Evolutionary conservation across 92 coral and sea anemone species (phyloP).

Genomic region (Micromussa lordhowensis): DNA sequence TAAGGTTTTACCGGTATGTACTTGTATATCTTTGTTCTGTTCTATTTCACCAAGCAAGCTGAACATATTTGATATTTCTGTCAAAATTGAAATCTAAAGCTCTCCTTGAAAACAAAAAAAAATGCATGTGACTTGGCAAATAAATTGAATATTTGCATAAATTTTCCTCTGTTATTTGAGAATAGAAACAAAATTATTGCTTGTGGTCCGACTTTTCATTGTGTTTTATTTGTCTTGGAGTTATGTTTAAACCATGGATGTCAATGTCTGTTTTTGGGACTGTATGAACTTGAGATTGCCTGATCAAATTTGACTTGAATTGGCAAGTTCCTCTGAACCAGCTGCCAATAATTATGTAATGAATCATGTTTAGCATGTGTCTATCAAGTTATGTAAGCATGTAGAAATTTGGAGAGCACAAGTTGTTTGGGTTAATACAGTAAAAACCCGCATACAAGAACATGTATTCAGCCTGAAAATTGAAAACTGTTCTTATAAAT

Average conservation of each 20-base stretch:
- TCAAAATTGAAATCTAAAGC: background rate
- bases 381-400: no score
- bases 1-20: background rate
- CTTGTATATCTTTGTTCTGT: background rate
- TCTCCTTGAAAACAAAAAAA: background rate
- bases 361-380: no score
- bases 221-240: background rate
- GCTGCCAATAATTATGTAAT: background rate
- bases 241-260: background rate
- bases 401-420: no score
- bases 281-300: background rate
- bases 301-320: background rate
- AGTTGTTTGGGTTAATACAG: no score
- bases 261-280: no score
- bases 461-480: no score
- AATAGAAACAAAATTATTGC: background rate
- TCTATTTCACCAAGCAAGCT: background rate
- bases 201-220: background rate
- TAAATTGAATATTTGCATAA: background rate
- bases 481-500: no score
- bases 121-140: background rate
- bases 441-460: no score
- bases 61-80: background rate
- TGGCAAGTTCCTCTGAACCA: background rate
- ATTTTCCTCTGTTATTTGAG: background rate